Base-by-base conservation (phyloP, 2,888 invertebrate genomes). In the Idaea straminata region DNA sequence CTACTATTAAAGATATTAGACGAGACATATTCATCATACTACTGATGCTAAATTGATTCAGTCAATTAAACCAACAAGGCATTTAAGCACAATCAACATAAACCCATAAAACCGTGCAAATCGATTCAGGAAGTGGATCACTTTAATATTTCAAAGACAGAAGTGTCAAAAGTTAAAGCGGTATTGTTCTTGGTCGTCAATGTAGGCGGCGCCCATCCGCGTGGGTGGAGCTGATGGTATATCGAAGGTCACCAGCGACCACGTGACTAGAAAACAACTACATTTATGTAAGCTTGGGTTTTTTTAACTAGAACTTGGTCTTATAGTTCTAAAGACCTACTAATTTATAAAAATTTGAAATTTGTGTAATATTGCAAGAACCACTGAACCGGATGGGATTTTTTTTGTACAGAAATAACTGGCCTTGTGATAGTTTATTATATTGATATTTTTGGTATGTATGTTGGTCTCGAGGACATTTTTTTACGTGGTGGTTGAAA, bases 201-300 rank as follows among this genome's bases (percentile, higher is more conserved):
- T 62, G 85, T 86, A 78, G 86, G 88, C 81, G 86, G 79, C 80
- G 81, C 82, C 83, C 85, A 83, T 80, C 80, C 77, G 78, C 69
- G 83, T 84, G 77, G 87, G 88, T 81, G 82, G 78, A 76, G 72
- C 78, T 72, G 75, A 76, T 74, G 77, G 75, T 65, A 70, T 72
- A 73, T 66, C 75, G 83, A 87, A 88, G 88, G 87, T 73, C 83
- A 67, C 68, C 60, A 67, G 70, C 71, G 71, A 70, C 74, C 72
- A 72, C 68, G 73, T 71, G 74, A 72, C 61, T 62, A 64, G 61
- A 67, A 47, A 47, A 47, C 47, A 47, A 47, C 47, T 47, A 47
- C 7, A 3, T 47, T 47, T 47, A 47, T 47, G 47, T 47, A 47
- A 7, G 47, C 47, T 13, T 47, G 13, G 25, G 47, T 47, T 13